Base-by-base conservation (phyloP, 92 coral and sea anemone genomes). In the Bergia sp. region DNA sequence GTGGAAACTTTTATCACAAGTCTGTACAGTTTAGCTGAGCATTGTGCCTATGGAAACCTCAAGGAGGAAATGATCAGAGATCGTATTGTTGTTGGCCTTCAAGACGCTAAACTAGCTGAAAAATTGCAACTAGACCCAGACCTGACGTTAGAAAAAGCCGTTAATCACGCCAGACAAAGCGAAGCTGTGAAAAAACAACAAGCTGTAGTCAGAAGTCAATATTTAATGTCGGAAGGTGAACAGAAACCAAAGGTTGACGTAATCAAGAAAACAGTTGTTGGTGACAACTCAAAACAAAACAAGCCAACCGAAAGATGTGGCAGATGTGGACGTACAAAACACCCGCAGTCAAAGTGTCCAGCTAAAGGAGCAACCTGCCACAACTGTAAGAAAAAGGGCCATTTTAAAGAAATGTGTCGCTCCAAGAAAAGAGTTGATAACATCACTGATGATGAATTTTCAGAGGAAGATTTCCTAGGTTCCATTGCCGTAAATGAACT, bases 71-170 rank as follows among this genome's bases (percentile, higher is more conserved):
- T 86, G 90, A 89, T 89, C 73, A 41, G 92, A 75, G 93, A 93
- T 57, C 87, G 89, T 7, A 91, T 91, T 61, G 89, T 89, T 12
- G 96, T 93, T 42, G 95, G 93, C 53, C 88, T 93, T 20, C 91
- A 42, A 76, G 86, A 93, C 67, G 86, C 85, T 3, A 91, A 81
- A 77, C 74, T 90, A 23, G 71, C 92, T 8, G 92, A 93, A 61
- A 88, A 86, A 82, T 72, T 89, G 10, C 93, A 93, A 73, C 82
- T 93, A 12, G 92, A 86, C 73, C 69, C 94, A 5, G 82, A 67
- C 7, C 80, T 91, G 9, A 89, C 96, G 0, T 80, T 91, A 2
- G 81, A 82, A 36, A 91, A 87, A 89, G 90, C 91, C 41, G 86
- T 89, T 16, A 76, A 82, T 75, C 88, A 86, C 23, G 94, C 92